phyloP scores from a whole-genome alignment of 2,888 invertebrate species.

The Unio delphinus region DNA sequence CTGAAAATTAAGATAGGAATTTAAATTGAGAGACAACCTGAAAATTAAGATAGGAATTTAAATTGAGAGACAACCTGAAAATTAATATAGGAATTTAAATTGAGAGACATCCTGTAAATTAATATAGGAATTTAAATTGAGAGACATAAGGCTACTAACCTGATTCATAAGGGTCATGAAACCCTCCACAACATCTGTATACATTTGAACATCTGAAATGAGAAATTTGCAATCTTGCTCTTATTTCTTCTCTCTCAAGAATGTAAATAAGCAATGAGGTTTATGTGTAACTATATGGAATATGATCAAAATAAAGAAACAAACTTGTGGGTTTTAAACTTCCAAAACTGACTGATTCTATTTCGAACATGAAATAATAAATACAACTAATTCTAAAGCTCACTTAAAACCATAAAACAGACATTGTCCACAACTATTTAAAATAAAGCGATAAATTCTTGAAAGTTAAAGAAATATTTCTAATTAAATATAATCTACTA shows the following conservation, averaged over 20 bases:
- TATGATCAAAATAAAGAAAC: neutral
- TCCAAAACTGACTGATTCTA: neutral
- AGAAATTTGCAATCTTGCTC: constrained; percentile 3
- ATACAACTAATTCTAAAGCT: neutral
- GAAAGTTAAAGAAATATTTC: constrained; percentile 3
- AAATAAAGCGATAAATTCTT: no score
- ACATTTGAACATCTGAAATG: constrained; percentile 74
- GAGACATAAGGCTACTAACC: constrained; percentile 20
- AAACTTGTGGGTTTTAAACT: neutral
- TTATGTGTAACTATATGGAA: no score
- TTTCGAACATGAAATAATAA: neutral
- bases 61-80: no score
- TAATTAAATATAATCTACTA: neutral
- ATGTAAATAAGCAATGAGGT: no score
- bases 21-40: no score
- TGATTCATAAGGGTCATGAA: constrained; percentile 79
- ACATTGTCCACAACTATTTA: no score
- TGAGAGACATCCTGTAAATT: no score
- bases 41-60: no score
- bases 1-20: neutral
- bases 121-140: neutral
- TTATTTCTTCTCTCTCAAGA: no score
- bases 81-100: neutral
- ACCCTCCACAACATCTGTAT: constrained; percentile 81
- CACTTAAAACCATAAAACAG: no score